These are phyloP conservation scores for Cinclus mexicanus DNA, from an alignment of 2,113 vertebrate genomes.

Conservation along the genomic window DNA sequence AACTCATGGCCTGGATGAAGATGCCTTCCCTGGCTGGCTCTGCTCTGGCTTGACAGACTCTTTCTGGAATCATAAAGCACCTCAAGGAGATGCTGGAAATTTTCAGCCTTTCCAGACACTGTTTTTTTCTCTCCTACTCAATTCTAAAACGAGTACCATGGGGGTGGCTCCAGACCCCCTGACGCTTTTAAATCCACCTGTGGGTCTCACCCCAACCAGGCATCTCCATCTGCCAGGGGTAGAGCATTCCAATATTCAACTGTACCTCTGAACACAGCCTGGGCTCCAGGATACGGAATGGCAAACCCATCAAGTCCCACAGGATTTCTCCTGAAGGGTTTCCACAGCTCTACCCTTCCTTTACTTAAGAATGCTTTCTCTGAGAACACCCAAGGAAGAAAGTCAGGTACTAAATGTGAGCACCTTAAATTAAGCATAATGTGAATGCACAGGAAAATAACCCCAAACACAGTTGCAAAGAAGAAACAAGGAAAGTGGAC, in stretches of 20 bases:
- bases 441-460: neutral
- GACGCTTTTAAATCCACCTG: slow-evolving; percentile 6
- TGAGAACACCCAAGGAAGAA: neutral
- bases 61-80: neutral
- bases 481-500: neutral
- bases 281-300: neutral
- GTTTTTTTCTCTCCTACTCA: slow-evolving; percentile 36
- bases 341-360: neutral
- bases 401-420: neutral
- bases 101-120: slow-evolving; percentile 10
- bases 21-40: neutral
- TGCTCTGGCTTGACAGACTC: neutral
- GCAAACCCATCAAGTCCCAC: neutral
- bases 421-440: neutral
- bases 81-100: neutral
- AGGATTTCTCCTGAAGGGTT: neutral
- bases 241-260: neutral
- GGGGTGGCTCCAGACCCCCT: slow-evolving; percentile 32
- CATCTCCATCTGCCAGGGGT: slow-evolving; percentile 10
- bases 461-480: neutral
- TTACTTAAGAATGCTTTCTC: neutral
- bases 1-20: neutral
- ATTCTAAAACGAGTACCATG: slow-evolving; percentile 19
- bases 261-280: neutral
- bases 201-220: neutral